Evolutionary conservation across 2,113 vertebrate species (phyloP).

Genomic region (Apus apus): DNA sequence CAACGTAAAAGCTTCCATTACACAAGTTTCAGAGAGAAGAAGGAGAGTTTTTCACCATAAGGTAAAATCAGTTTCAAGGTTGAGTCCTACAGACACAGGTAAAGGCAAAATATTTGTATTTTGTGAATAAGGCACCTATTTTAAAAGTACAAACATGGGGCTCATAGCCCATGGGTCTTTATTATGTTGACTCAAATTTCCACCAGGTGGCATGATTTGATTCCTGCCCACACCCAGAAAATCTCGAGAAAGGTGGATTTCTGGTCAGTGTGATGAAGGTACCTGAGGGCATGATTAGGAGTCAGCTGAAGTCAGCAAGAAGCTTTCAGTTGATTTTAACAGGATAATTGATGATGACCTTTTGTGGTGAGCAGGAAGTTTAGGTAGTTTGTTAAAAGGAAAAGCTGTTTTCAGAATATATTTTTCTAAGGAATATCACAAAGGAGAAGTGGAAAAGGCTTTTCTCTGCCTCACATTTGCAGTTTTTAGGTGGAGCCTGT

Average conservation of each 20-base stretch:
- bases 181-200: slow-evolving; percentile 2
- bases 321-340: neutral
- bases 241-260: neutral
- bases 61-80: neutral
- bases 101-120: neutral
- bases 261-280: neutral
- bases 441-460: neutral
- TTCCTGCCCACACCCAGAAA: neutral
- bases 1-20: slow-evolving; percentile 8
- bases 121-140: neutral
- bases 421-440: neutral
- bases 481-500: neutral
- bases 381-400: neutral
- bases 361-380: neutral
- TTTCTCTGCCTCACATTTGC: neutral
- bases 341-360: neutral
- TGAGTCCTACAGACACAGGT: neutral
- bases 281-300: neutral
- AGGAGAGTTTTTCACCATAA: neutral
- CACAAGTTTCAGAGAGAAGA: neutral
- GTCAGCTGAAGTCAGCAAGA: neutral
- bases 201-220: slow-evolving; percentile 24
- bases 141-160: neutral
- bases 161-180: neutral
- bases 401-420: neutral